A percentile compares a stretch with the other conserved stretches of the same genome.
These are phyloP conservation scores for Corbicula japonica DNA, from an alignment of 2,888 invertebrate genomes.

Conservation along the genomic window DNA sequence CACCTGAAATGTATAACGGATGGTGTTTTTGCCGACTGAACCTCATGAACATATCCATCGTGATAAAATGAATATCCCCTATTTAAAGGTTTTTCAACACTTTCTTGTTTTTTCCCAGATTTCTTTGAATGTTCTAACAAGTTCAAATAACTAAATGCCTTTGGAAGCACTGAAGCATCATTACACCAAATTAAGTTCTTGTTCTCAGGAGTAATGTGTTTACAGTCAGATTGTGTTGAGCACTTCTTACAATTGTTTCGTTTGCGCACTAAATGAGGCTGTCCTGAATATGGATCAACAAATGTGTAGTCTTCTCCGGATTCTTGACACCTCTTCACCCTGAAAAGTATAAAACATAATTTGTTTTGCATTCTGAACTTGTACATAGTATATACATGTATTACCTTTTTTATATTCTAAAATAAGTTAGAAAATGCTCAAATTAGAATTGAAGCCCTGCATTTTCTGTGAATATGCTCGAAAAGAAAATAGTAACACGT, in stretches of 20 bases:
- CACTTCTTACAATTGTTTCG: not conserved
- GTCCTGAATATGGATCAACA: constrained; percentile 14
- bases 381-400: too few relatives aligned
- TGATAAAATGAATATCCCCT: constrained; percentile 11
- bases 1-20: not conserved
- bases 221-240: not conserved
- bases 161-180: not conserved
- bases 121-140: constrained; percentile 19
- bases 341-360: not conserved
- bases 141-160: constrained; percentile 19
- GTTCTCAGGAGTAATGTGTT: not conserved
- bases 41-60: constrained; percentile 17
- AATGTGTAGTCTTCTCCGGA: not conserved
- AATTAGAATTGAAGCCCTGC: too few relatives aligned
- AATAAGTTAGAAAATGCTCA: too few relatives aligned
- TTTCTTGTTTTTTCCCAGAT: constrained; percentile 18
- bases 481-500: too few relatives aligned
- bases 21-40: not conserved
- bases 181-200: not conserved
- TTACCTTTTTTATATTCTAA: too few relatives aligned
- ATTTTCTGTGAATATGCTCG: too few relatives aligned
- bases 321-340: constrained; percentile 8
- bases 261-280: not conserved
- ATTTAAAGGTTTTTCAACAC: constrained; percentile 16
- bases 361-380: too few relatives aligned